These are phyloP conservation scores for Caenorhabditis sp. DNA, from an alignment of 2,888 invertebrate genomes.

Conservation along the genomic window DNA sequence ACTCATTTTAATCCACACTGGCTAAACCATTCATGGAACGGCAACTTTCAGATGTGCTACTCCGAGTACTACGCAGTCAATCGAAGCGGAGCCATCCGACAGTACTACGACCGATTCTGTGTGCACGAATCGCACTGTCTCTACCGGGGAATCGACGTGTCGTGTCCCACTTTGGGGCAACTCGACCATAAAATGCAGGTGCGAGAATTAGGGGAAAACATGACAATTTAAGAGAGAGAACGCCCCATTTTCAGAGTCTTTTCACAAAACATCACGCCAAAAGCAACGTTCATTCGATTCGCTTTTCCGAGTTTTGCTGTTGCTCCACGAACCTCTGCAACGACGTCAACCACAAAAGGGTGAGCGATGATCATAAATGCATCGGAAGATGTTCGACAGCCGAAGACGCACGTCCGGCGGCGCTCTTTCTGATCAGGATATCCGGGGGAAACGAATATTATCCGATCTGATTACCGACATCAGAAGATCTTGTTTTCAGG, in stretches of 20 bases:
- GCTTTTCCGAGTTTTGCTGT: conserved; percentile 67
- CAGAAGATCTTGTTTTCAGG: conserved; percentile 29
- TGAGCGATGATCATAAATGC: conserved; percentile 12
- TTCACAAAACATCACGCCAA: conserved; percentile 60
- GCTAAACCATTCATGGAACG: background rate
- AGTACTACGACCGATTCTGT: conserved; percentile 71
- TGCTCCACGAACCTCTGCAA: conserved; percentile 64
- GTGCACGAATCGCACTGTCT: conserved; percentile 64
- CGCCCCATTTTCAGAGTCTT: conserved; percentile 57
- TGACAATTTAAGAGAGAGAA: conserved; percentile 11
- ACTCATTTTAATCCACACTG: too few species aligned
- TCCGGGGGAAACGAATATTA: conserved; percentile 21
- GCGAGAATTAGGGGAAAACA: conserved; percentile 13
- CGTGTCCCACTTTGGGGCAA: conserved; percentile 58
- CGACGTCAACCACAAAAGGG: conserved; percentile 53
- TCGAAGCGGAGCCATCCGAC: conserved; percentile 56
- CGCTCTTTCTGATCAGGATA: too few species aligned
- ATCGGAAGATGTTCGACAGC: background rate
- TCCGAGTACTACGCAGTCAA: conserved; percentile 69
- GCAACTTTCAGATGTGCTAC: conserved; percentile 66
- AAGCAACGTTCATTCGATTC: conserved; percentile 34
- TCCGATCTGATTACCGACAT: background rate
- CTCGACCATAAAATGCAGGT: conserved; percentile 67
- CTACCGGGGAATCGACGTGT: conserved; percentile 63
- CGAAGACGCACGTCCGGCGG: background rate